A percentile compares a stretch with the other conserved stretches of the same genome.
These are phyloP conservation scores for Muscicapa comitata DNA, from an alignment of 2,797 vertebrate genomes.

Conservation along the genomic window DNA sequence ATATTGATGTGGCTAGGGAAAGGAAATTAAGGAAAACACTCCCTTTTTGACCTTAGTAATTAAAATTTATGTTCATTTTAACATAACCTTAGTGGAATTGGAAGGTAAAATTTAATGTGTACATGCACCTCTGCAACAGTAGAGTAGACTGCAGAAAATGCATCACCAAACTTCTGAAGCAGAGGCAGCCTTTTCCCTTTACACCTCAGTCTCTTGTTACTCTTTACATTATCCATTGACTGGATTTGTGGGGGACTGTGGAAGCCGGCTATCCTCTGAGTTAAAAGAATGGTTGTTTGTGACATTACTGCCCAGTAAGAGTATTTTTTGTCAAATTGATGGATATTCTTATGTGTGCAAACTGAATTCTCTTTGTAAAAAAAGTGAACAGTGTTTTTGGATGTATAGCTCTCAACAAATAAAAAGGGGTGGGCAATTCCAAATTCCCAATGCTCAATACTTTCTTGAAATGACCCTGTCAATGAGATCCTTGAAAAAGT, in stretches of 20 bases:
- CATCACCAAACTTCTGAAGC: background rate
- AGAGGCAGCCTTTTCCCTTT: background rate
- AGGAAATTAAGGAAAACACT: background rate
- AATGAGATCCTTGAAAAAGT: background rate
- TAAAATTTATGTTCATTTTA: background rate
- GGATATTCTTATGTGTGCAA: background rate
- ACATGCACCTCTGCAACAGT: background rate
- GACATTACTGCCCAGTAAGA: background rate
- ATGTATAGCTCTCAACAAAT: background rate
- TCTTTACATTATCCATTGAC: constrained; percentile 10
- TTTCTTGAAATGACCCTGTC: background rate
- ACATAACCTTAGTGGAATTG: background rate
- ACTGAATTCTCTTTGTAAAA: background rate
- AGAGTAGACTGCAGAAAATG: background rate
- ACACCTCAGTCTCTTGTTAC: background rate
- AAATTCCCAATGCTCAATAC: background rate
- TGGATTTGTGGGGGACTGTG: background rate
- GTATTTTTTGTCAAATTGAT: background rate
- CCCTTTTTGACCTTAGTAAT: background rate
- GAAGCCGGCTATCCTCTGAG: background rate
- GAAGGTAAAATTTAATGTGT: background rate
- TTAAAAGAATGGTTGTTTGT: background rate
- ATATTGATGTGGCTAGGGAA: background rate
- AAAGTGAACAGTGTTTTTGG: background rate
- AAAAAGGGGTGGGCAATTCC: background rate